Evolutionary conservation across 92 coral and sea anemone genomes (phyloP).

Genomic region (Porites rus): DNA sequence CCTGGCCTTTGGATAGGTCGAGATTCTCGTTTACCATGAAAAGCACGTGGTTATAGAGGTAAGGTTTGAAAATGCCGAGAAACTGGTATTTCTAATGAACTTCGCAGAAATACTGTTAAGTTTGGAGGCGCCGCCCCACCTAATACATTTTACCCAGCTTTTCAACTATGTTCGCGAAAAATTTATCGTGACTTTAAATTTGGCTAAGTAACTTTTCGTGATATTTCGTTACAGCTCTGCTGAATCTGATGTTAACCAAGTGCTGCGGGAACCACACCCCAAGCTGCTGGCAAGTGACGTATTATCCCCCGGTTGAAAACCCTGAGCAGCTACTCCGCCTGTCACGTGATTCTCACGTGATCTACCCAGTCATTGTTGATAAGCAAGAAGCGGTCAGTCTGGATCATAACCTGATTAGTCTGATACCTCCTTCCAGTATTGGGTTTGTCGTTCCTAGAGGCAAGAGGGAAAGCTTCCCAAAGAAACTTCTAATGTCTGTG

Average conservation of each 20-base stretch:
- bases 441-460: constrained; percentile 78
- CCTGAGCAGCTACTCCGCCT: constrained; percentile 55
- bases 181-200: no score
- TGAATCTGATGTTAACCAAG: constrained; percentile 48
- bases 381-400: constrained; percentile 33
- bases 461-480: constrained; percentile 72
- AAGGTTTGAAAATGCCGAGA: no score
- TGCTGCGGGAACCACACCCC: constrained; percentile 69
- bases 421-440: constrained; percentile 72
- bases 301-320: constrained; percentile 50
- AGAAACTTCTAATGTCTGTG: constrained; percentile 75
- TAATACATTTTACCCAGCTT: no score
- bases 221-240: constrained; percentile 13
- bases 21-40: no score
- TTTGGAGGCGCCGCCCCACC: no score
- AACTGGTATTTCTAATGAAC: no score
- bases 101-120: no score
- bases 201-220: no score
- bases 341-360: constrained; percentile 42
- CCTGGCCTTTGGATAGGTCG: no score
- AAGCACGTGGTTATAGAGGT: no score
- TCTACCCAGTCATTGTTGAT: constrained; percentile 81
- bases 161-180: no score
- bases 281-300: constrained; percentile 60
- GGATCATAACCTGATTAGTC: constrained; percentile 45